Percentiles rank a stretch among this genome's conserved stretches.
Conservation (phyloP, 2,888 invertebrate genomes). For the Eurois occulta region DNA sequence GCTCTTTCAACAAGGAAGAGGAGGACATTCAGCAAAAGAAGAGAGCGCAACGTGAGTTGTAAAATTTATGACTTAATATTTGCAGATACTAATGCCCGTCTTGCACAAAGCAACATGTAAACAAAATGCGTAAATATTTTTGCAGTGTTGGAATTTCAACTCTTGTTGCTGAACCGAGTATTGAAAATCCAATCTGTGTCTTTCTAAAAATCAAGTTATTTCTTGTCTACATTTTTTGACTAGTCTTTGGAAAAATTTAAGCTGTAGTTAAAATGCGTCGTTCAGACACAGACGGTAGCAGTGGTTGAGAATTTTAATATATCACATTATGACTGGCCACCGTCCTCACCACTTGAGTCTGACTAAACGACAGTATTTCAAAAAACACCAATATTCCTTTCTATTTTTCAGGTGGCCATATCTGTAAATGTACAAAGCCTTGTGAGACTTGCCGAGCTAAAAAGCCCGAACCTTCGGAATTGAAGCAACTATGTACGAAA, state of each 20-base stretch:
- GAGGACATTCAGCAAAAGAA: neutral
- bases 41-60: neutral
- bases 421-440: neutral
- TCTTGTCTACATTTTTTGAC: neutral
- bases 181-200: neutral
- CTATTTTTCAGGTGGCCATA: constrained; percentile 2
- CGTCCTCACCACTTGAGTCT: neutral
- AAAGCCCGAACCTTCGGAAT: neutral
- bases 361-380: neutral
- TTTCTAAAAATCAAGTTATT: neutral
- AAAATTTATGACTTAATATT: neutral
- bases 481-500: constrained; percentile 13
- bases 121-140: neutral
- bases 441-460: neutral
- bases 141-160: neutral
- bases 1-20: constrained; percentile 63
- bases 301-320: neutral
- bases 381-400: neutral
- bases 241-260: neutral
- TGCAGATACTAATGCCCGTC: neutral
- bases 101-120: neutral
- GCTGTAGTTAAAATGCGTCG: too few relatives aligned
- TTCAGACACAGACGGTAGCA: neutral
- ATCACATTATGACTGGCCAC: neutral
- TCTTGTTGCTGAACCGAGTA: neutral